Conservation (phyloP, 2,888 invertebrate genomes). For the Rhyacophila evoluta region DNA sequence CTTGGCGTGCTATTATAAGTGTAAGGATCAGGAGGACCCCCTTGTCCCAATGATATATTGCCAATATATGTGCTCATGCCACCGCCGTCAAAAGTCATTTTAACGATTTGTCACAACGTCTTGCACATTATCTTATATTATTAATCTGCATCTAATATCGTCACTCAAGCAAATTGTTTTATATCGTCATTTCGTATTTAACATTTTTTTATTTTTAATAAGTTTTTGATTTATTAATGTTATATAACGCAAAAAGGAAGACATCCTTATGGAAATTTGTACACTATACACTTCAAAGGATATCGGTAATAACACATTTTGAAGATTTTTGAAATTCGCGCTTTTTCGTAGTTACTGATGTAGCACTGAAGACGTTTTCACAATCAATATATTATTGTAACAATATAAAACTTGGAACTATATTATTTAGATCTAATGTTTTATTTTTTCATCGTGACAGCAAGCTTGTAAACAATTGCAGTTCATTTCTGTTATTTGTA, state of each 20-base stretch:
- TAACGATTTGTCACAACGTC: slow-evolving; percentile 1
- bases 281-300: not conserved
- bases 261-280: not conserved
- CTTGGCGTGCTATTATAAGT: slow-evolving; percentile 74
- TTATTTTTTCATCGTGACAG: not conserved
- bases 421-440: no score
- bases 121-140: not conserved
- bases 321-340: not conserved
- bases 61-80: slow-evolving; percentile 31
- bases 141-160: no score
- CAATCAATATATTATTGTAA: no score
- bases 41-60: slow-evolving; percentile 23
- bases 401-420: no score
- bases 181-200: no score
- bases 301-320: not conserved
- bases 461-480: slow-evolving; percentile 15
- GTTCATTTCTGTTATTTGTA: slow-evolving; percentile 46
- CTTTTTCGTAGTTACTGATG: no score
- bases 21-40: slow-evolving; percentile 65
- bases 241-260: not conserved
- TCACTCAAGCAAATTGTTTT: no score
- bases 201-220: no score
- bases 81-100: slow-evolving; percentile 30
- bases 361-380: no score
- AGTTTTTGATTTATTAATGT: not conserved